phyloP scores from a whole-genome alignment of 2,113 vertebrate genomes.

The Larimichthys crocea region DNA sequence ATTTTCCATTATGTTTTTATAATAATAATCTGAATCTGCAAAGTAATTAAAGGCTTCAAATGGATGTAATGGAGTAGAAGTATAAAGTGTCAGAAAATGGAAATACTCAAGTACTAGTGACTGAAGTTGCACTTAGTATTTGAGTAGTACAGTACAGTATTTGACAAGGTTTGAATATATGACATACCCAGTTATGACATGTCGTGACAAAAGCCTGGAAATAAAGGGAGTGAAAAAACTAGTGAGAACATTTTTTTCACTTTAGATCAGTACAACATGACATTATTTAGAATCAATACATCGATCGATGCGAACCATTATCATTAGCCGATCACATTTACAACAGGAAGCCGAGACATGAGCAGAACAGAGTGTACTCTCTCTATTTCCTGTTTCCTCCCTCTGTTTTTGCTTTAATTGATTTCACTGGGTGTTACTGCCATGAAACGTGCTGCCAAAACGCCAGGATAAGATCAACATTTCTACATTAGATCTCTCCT shows the following conservation, averaged over 20 bases:
- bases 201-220: neutral
- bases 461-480: slow-evolving; percentile 29
- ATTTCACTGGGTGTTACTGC: slow-evolving; percentile 32
- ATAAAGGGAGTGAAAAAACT: neutral
- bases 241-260: neutral
- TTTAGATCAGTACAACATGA: neutral
- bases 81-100: too few species aligned
- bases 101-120: neutral
- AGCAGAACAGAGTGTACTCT: neutral
- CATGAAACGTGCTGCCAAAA: neutral
- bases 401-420: neutral
- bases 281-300: neutral
- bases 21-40: too few species aligned
- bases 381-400: neutral
- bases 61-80: too few species aligned
- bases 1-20: too few species aligned
- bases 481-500: neutral
- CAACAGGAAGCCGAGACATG: neutral
- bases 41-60: too few species aligned
- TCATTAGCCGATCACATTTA: neutral
- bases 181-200: neutral
- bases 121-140: neutral
- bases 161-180: neutral
- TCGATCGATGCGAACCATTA: neutral
- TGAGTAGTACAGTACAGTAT: neutral